Percentiles rank a stretch among this genome's conserved stretches.
These are phyloP conservation scores for Ophiothrix spiculata DNA, from an alignment of 35 echinoderm and acorn worm genomes.

Conservation along the genomic window DNA sequence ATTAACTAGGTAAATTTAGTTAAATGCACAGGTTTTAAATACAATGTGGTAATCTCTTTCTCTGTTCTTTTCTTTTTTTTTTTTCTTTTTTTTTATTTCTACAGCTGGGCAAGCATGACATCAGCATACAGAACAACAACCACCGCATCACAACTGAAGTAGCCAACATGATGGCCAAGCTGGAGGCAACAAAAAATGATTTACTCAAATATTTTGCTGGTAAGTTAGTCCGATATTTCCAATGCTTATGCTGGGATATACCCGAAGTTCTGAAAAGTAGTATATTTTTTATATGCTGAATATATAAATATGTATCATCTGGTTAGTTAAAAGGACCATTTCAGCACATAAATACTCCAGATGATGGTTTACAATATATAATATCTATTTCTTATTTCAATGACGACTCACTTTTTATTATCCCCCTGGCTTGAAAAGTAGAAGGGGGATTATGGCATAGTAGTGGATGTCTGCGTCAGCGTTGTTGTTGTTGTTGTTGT, in stretches of 20 bases:
- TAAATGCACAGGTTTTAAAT: no score
- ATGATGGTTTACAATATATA: not conserved
- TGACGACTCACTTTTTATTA: not conserved
- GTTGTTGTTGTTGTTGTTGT: no score
- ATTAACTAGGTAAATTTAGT: no score
- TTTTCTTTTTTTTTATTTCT: not conserved
- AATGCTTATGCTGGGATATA: not conserved
- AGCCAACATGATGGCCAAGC: constrained; percentile 35
- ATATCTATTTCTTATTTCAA: not conserved
- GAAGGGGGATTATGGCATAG: no score
- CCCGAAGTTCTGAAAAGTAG: not conserved
- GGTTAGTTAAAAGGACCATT: not conserved
- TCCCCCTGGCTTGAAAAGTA: no score
- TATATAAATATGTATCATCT: not conserved
- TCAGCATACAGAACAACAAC: constrained; percentile 17
- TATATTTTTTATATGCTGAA: not conserved
- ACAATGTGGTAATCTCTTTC: no score
- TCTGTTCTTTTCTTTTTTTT: no score
- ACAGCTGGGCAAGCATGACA: not conserved
- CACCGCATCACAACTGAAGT: constrained; percentile 28
- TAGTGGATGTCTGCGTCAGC: no score
- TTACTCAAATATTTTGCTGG: constrained; percentile 36
- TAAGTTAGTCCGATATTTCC: not conserved
- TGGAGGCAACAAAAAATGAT: constrained; percentile 31
- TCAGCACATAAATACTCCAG: not conserved